Evolutionary conservation across 2,113 vertebrate species (phyloP).

Genomic region (Nibea coibor): DNA sequence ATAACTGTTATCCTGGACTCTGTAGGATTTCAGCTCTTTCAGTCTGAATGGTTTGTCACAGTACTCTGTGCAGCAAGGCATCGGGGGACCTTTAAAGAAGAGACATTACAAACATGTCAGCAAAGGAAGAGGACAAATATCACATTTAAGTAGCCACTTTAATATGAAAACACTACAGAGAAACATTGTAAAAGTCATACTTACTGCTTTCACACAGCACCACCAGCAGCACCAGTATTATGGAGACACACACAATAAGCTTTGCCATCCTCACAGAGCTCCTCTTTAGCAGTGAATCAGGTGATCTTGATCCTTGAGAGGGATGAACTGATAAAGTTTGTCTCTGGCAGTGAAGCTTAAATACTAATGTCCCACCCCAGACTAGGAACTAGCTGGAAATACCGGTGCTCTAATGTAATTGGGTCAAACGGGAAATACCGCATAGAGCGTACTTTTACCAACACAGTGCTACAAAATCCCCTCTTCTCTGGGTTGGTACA

Average conservation of each 20-base stretch:
- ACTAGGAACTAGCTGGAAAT: constrained; percentile 33
- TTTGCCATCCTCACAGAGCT: constrained; percentile 62
- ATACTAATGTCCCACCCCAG: constrained; percentile 22
- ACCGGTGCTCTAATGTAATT: background rate
- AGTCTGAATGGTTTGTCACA: background rate
- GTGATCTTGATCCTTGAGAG: constrained; percentile 11
- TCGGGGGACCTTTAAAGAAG: constrained; percentile 35
- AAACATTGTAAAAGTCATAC: constrained; percentile 38
- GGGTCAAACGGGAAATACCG: constrained; percentile 42
- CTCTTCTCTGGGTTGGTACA: background rate
- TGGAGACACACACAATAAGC: constrained; percentile 28
- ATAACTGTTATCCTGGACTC: constrained; percentile 20
- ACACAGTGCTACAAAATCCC: constrained; percentile 1
- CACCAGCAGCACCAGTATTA: constrained; percentile 57
- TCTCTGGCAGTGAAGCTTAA: constrained; percentile 42
- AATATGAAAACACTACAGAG: no score
- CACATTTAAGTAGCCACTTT: no score
- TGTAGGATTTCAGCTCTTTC: constrained; percentile 39
- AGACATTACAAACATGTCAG: constrained; percentile 2
- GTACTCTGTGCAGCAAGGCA: constrained; percentile 70
- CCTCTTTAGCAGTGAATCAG: constrained; percentile 7
- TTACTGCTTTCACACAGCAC: constrained; percentile 64
- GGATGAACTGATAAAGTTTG: background rate
- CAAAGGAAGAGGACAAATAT: background rate
- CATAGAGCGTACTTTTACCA: background rate